Conservation (phyloP, 2,113 vertebrate genomes). For the Sinosuthora webbiana region DNA sequence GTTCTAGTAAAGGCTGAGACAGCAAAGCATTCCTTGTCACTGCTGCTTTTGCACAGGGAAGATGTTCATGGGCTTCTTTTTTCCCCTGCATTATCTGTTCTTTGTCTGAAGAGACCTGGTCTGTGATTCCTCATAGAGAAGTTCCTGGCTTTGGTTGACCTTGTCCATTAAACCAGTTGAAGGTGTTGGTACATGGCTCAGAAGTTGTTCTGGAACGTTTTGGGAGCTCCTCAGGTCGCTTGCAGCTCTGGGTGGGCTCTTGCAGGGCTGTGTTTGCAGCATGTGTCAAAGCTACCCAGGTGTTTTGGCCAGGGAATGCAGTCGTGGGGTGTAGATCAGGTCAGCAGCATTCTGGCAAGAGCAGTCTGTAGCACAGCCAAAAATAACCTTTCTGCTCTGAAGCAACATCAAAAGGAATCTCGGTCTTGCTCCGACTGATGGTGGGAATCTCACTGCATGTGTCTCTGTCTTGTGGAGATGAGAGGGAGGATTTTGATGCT, state of each 20-base stretch:
- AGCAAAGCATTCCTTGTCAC: not conserved
- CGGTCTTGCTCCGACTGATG: not conserved
- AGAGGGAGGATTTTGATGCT: not conserved
- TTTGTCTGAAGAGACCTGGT: not conserved
- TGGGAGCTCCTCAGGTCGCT: not conserved
- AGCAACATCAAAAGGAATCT: not conserved
- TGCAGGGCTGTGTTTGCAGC: not conserved
- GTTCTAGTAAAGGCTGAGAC: not conserved
- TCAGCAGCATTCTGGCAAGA: not conserved
- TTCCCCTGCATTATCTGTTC: not conserved
- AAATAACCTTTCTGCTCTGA: not conserved
- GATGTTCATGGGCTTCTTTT: not conserved
- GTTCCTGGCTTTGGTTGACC: not conserved
- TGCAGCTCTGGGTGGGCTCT: accelerated
- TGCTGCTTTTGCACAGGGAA: not conserved
- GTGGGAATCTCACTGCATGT: not conserved
- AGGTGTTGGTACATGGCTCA: not conserved
- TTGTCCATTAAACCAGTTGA: not conserved
- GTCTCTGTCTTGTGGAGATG: not conserved
- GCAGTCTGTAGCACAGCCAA: not conserved
- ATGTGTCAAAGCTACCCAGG: not conserved
- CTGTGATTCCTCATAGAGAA: not conserved
- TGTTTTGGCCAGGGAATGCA: not conserved
- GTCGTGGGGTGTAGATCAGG: not conserved
- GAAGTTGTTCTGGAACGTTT: not conserved